These are phyloP conservation scores for Gymnarchus niloticus DNA, from an alignment of 2,113 vertebrate genomes.

Conservation along the genomic window DNA sequence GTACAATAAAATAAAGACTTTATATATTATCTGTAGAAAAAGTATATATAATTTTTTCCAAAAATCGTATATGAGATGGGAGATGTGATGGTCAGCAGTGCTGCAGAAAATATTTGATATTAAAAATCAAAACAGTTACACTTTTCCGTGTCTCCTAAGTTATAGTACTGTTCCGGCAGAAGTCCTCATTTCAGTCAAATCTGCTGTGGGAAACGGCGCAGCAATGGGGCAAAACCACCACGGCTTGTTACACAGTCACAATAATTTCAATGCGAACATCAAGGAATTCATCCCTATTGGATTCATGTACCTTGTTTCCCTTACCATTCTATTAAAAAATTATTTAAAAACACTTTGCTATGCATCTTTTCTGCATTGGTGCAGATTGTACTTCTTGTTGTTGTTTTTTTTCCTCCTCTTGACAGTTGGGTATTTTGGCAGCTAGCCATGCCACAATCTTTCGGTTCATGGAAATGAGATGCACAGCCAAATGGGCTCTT, in stretches of 20 bases:
- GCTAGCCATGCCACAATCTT: neutral
- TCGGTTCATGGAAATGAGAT: neutral
- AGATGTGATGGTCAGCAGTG: conserved; percentile 11
- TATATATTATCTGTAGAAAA: conserved; percentile 32
- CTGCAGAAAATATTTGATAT: neutral
- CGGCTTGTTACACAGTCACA: neutral
- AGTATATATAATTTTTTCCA: neutral
- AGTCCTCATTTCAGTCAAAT: neutral
- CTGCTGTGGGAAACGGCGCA: neutral
- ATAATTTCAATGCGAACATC: neutral
- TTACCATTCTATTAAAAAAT: neutral
- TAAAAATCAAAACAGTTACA: neutral
- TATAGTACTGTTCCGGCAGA: conserved; percentile 11
- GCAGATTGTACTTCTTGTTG: neutral
- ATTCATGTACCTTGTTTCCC: neutral
- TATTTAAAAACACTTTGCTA: too few relatives aligned
- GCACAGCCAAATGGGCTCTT: neutral
- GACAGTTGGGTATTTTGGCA: neutral
- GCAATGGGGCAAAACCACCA: too few relatives aligned
- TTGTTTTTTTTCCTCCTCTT: neutral
- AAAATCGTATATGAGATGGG: conserved; percentile 2
- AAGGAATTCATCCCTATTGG: neutral
- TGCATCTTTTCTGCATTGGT: too few relatives aligned
- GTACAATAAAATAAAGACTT: conserved; percentile 15
- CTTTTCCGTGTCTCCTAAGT: neutral